These are phyloP conservation scores for Chaetodon auriga DNA, from an alignment of 2,113 vertebrate species.

Conservation along the genomic window DNA sequence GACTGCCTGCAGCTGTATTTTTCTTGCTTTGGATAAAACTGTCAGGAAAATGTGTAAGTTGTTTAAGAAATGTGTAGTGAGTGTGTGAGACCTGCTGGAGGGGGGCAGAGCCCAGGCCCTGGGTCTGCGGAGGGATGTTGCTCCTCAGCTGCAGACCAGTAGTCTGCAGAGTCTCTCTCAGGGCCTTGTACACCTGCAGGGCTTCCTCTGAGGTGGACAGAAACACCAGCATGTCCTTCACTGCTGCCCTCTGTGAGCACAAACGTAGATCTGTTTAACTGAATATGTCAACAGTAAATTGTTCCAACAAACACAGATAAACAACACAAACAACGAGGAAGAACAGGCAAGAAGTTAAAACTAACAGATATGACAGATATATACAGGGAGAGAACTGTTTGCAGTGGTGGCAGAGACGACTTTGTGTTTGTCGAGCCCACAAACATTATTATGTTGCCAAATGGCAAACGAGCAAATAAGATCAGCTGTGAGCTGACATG, in stretches of 20 bases:
- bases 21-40: not conserved
- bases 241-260: constrained; percentile 47
- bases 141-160: constrained; percentile 70
- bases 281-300: no score
- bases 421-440: not conserved
- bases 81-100: constrained; percentile 83
- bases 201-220: constrained; percentile 83
- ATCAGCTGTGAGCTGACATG: not conserved
- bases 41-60: not conserved
- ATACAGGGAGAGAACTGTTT: not conserved
- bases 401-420: not conserved
- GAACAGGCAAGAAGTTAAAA: no score
- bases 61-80: not conserved
- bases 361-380: no score
- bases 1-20: no score
- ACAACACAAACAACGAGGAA: no score
- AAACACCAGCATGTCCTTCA: constrained; percentile 68
- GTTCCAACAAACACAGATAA: no score
- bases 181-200: constrained; percentile 78
- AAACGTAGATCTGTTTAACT: not conserved
- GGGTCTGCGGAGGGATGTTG: constrained; percentile 64
- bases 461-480: not conserved
- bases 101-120: constrained; percentile 81
- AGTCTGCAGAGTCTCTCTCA: constrained; percentile 70
- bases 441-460: not conserved